phyloP scores from a whole-genome alignment of 2,113 vertebrate species.

The Macquaria australasica region DNA sequence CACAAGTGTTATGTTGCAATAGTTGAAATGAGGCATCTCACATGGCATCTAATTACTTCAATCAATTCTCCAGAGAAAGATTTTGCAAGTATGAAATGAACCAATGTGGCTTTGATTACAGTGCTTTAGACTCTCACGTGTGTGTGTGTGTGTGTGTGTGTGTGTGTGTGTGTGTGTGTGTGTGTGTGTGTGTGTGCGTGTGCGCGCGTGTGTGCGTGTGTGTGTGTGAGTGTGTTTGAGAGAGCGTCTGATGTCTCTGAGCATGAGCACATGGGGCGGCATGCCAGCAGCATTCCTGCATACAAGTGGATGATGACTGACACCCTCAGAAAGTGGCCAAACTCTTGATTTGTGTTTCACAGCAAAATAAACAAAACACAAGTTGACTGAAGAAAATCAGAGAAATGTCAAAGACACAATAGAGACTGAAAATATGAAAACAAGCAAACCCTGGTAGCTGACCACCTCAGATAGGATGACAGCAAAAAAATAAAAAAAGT shows the following conservation, averaged over 20 bases:
- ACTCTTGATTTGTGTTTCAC: slow-evolving; percentile 21
- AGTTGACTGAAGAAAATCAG: slow-evolving; percentile 19
- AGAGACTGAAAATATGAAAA: slow-evolving; percentile 19
- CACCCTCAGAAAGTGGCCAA: slow-evolving; percentile 12
- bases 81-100: slow-evolving; percentile 60
- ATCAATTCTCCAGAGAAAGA: slow-evolving; percentile 50
- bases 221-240: too few relatives aligned
- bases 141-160: slow-evolving; percentile 21
- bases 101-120: slow-evolving; percentile 69
- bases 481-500: background rate
- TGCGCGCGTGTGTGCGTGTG: background rate
- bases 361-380: slow-evolving; percentile 12
- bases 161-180: slow-evolving; percentile 1
- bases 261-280: background rate
- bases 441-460: slow-evolving; percentile 12
- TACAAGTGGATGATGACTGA: slow-evolving; percentile 30
- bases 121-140: slow-evolving; percentile 4
- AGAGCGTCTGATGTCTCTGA: too few relatives aligned
- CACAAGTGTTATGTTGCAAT: slow-evolving; percentile 39
- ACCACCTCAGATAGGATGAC: background rate
- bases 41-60: slow-evolving; percentile 51
- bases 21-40: slow-evolving; percentile 51
- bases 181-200: background rate
- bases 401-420: slow-evolving; percentile 1
- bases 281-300: slow-evolving; percentile 48